Evolutionary conservation across 2,888 invertebrate species (phyloP).

Genomic region (Tetragnatha montana): DNA sequence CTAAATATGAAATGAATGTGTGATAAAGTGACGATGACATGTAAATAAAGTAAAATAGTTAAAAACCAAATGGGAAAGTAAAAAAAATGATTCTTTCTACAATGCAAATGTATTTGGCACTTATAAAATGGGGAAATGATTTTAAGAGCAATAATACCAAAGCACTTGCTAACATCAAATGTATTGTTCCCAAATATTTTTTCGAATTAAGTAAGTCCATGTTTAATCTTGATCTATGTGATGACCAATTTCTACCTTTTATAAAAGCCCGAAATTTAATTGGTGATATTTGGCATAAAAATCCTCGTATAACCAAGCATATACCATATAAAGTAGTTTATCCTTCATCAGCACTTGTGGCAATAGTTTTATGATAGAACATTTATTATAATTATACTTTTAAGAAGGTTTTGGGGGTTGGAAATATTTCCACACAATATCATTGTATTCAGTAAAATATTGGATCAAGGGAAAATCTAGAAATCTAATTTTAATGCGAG

Average conservation of each 20-base stretch:
- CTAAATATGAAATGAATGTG: constrained; percentile 4
- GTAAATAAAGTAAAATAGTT: background rate
- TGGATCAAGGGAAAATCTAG: background rate
- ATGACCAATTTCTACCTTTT: no score
- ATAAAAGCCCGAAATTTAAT: no score
- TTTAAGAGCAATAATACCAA: background rate
- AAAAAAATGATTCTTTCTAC: constrained; percentile 38
- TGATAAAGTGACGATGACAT: background rate
- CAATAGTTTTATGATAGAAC: background rate
- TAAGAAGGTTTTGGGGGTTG: background rate
- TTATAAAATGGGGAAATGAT: constrained; percentile 33
- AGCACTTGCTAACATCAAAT: background rate
- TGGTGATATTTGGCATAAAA: background rate
- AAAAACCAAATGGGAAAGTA: constrained; percentile 24
- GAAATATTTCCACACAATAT: background rate
- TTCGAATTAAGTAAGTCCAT: no score
- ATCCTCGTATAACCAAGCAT: background rate
- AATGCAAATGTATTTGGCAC: constrained; percentile 61
- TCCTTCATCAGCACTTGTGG: background rate
- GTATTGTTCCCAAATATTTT: background rate
- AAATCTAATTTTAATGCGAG: background rate
- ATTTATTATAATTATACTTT: background rate
- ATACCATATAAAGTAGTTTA: background rate
- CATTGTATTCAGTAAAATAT: background rate
- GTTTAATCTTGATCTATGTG: no score